phyloP scores from a whole-genome alignment of 2,888 invertebrate species.

The Ennomos quercinarius region DNA sequence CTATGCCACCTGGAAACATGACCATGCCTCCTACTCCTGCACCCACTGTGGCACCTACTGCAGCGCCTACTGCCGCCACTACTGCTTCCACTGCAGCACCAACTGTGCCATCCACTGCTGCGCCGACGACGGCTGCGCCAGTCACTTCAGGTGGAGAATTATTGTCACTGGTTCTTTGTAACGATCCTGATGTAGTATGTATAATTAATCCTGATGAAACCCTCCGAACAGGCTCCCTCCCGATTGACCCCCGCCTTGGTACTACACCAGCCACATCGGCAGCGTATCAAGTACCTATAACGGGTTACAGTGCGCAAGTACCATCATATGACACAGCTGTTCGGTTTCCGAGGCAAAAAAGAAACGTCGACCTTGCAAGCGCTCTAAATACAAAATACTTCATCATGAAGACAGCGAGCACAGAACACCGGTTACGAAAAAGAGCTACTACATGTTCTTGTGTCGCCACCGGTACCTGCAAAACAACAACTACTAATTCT shows the following conservation, averaged over 20 bases:
- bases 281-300: slow-evolving; percentile 61
- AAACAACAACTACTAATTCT: slow-evolving; percentile 54
- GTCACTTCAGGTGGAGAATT: slow-evolving; percentile 60
- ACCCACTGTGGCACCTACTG: slow-evolving; percentile 14
- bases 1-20: slow-evolving; percentile 9
- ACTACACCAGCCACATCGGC: slow-evolving; percentile 69
- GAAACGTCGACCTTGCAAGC: slow-evolving; percentile 46
- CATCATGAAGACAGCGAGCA: slow-evolving; percentile 32
- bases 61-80: slow-evolving; percentile 37
- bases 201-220: slow-evolving; percentile 76
- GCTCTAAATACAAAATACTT: slow-evolving; percentile 41
- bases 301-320: slow-evolving; percentile 64
- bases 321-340: slow-evolving; percentile 67
- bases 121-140: slow-evolving; percentile 41
- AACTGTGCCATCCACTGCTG: slow-evolving; percentile 34
- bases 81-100: slow-evolving; percentile 35
- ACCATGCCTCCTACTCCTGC: slow-evolving; percentile 36
- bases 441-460: slow-evolving; percentile 73
- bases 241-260: slow-evolving; percentile 79
- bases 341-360: slow-evolving; percentile 71
- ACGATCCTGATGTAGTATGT: slow-evolving; percentile 74
- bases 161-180: slow-evolving; percentile 73
- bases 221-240: slow-evolving; percentile 67
- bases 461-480: slow-evolving; percentile 70
- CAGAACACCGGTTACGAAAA: slow-evolving; percentile 62